A percentile compares a stretch with the other conserved stretches of the same genome.
These are phyloP conservation scores for Erebia aethiops DNA, from an alignment of 2,888 invertebrate genomes.

Conservation along the genomic window DNA sequence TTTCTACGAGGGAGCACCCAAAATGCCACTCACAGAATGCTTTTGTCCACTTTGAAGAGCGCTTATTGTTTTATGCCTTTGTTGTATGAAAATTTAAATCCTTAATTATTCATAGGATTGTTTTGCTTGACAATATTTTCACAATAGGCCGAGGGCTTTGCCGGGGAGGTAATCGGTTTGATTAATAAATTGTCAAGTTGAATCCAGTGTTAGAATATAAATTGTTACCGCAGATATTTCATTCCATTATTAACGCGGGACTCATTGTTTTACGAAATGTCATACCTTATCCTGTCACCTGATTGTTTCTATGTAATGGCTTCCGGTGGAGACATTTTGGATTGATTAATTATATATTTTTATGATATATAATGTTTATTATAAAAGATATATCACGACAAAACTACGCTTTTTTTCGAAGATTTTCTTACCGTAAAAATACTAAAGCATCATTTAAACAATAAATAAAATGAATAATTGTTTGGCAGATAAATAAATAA, in stretches of 20 bases:
- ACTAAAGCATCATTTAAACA: too few species aligned
- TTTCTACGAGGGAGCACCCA: constrained; percentile 62
- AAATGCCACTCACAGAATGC: constrained; percentile 74
- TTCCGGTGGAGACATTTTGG: constrained; percentile 37
- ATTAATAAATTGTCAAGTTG: constrained; percentile 84
- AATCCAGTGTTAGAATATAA: constrained; percentile 81
- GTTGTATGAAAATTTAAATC: constrained; percentile 82
- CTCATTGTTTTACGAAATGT: constrained; percentile 81
- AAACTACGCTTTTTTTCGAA: too few species aligned
- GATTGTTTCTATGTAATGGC: constrained; percentile 65
- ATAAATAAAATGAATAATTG: too few species aligned
- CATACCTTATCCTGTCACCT: constrained; percentile 80
- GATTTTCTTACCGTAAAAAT: too few species aligned
- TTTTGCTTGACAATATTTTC: constrained; percentile 80
- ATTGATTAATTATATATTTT: not conserved
- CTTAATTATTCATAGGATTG: constrained; percentile 83
- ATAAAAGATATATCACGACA: too few species aligned
- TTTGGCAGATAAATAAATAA: too few species aligned
- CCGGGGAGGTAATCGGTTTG: constrained; percentile 81
- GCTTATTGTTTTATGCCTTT: constrained; percentile 81
- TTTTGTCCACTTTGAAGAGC: constrained; percentile 78
- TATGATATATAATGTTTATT: too few species aligned
- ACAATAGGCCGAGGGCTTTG: constrained; percentile 76
- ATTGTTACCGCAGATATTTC: constrained; percentile 82
- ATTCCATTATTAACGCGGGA: constrained; percentile 76